Evolutionary conservation across 2,797 vertebrate species (phyloP), one percentile per base, ranked within the genome.

Genomic region (Pipistrellus pipistrellus): DNA sequence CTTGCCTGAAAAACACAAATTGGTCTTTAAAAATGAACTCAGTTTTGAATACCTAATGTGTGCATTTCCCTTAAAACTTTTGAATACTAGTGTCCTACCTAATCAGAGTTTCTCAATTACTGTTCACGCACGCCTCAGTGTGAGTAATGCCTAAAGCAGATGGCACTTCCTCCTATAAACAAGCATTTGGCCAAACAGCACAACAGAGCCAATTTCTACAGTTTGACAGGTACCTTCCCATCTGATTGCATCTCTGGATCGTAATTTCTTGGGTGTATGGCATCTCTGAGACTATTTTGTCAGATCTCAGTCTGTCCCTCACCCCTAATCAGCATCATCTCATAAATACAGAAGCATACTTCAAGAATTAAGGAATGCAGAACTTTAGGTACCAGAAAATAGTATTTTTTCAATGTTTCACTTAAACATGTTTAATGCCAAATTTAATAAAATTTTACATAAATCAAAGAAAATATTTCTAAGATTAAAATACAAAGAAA

Each of bases 401-500:
- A 13, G 85, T 75, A 88, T 66, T 81, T 15, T 81, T 75, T 68
- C 6, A 53, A n/a, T 53, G 1, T 92, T 88, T 62, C 71, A 69
- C 15, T 78, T 53, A 38, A 66, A 73, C 44, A 48, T 15, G 41
- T 71, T 77, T 85, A 84, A 82, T 3, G 69, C 27, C 35, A 76
- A 92, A 88, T 30, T 62, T 23, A 75, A 66, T 30, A 73, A 25
- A 94, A 46, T 51, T 75, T 25, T 81, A 32, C 17, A n/a, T 25
- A 93, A 95, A n/a, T 8, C 32, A 94, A 93, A 81, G n/a, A 72
- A 92, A 71, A 1, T 25, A 71, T 69, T 95, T 91, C 46, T 92
- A 88, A 93, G 80, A 88, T 64, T 89, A 51, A 89, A 83, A 81
- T 88, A 57, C 7, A 85, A 8, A 90, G 17, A 95, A 91, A 73